Evolutionary conservation across 2,888 invertebrate genomes (phyloP).

Genomic region (Sericinus montela): DNA sequence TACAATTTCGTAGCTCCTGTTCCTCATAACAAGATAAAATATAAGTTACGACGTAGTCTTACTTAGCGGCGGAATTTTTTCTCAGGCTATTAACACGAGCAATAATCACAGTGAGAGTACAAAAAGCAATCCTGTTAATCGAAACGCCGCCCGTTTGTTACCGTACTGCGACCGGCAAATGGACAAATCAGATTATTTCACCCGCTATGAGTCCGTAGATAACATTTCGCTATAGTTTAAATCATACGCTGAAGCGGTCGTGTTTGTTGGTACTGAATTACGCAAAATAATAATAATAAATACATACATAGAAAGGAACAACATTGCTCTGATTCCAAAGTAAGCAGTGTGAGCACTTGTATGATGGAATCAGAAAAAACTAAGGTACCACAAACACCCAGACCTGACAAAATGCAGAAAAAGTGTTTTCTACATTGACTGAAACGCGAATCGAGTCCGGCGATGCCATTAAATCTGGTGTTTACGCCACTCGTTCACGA

Average conservation of each 20-base stretch:
- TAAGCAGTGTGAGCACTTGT: too few relatives aligned
- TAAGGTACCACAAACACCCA: too few relatives aligned
- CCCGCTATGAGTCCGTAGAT: conserved; percentile 74
- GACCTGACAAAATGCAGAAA: too few relatives aligned
- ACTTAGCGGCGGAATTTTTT: conserved; percentile 24
- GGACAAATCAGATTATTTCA: conserved; percentile 79
- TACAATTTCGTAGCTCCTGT: neutral
- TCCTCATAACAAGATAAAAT: conserved; percentile 6
- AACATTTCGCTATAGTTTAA: conserved; percentile 42
- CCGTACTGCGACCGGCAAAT: conserved; percentile 64
- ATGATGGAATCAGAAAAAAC: too few relatives aligned
- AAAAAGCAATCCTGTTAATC: conserved; percentile 74
- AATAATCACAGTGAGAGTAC: conserved; percentile 50
- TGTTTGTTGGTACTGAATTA: neutral
- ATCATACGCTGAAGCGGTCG: conserved; percentile 20
- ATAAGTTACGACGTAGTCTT: neutral
- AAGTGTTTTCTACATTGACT: too few relatives aligned
- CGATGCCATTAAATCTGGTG: too few relatives aligned
- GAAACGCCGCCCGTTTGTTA: conserved; percentile 62
- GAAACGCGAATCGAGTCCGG: too few relatives aligned
- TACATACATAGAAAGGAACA: too few relatives aligned
- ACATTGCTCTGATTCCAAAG: too few relatives aligned
- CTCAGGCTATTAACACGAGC: conserved; percentile 30
- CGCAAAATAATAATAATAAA: too few relatives aligned
- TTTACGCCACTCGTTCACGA: too few relatives aligned